phyloP scores from a whole-genome alignment of 2,888 invertebrate genomes.

The Yponomeuta cagnagella region DNA sequence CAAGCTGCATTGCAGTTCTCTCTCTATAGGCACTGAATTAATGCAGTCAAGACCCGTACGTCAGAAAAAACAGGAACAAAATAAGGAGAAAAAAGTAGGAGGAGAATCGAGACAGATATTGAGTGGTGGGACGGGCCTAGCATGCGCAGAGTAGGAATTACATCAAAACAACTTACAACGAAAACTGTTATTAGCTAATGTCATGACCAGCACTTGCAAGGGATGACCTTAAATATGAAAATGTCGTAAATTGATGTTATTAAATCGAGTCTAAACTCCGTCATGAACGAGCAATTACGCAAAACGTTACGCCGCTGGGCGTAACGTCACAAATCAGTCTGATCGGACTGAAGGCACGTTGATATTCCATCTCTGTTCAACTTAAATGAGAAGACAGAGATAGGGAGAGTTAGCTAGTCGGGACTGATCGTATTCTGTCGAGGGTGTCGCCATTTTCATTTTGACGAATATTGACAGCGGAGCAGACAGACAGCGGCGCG shows the following conservation, averaged over 20 bases:
- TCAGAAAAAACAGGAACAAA: slow-evolving; percentile 64
- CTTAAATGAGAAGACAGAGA: slow-evolving; percentile 36
- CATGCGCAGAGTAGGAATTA: slow-evolving; percentile 70
- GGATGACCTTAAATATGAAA: slow-evolving; percentile 56
- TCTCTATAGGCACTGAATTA: slow-evolving; percentile 44
- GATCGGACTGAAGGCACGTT: slow-evolving; percentile 64
- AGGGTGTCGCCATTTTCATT: slow-evolving; percentile 83
- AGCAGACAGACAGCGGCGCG: slow-evolving; percentile 74
- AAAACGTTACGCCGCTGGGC: slow-evolving; percentile 76
- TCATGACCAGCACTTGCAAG: slow-evolving; percentile 59
- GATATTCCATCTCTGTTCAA: slow-evolving; percentile 41
- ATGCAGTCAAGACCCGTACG: slow-evolving; percentile 61
- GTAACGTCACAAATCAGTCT: slow-evolving; percentile 75
- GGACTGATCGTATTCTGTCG: slow-evolving; percentile 72
- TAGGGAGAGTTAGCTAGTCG: slow-evolving; percentile 44
- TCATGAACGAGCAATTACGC: slow-evolving; percentile 69
- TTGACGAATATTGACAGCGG: slow-evolving; percentile 85
- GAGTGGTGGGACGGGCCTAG: slow-evolving; percentile 74
- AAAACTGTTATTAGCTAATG: slow-evolving; percentile 53
- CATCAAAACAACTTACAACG: slow-evolving; percentile 40
- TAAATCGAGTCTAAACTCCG: slow-evolving; percentile 69
- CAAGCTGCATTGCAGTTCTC: slow-evolving; percentile 69
- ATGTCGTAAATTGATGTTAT: slow-evolving; percentile 65
- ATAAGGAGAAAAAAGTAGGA: slow-evolving; percentile 72
- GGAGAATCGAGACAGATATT: slow-evolving; percentile 72